A percentile compares a stretch with the other conserved stretches of the same genome.
These are phyloP conservation scores for Arion vulgaris DNA, from an alignment of 1,140 invertebrate genomes.

Conservation along the genomic window DNA sequence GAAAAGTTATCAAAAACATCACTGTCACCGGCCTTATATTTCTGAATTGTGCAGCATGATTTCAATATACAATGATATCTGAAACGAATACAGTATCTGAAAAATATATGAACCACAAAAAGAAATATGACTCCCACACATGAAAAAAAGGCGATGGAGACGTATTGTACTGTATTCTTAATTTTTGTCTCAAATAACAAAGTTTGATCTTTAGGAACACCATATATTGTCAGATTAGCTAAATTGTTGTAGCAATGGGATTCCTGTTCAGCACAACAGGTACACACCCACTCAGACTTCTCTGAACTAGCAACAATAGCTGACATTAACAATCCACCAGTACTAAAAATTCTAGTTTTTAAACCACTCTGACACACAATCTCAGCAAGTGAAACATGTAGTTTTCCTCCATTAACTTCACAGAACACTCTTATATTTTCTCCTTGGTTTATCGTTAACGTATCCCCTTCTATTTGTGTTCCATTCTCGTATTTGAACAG, in stretches of 20 bases:
- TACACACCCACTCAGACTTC: not conserved
- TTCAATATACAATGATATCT: too few species aligned
- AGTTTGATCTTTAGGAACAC: too few species aligned
- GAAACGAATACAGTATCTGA: too few species aligned
- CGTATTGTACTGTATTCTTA: too few species aligned
- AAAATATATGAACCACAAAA: too few species aligned
- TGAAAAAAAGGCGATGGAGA: too few species aligned
- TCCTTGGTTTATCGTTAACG: not conserved
- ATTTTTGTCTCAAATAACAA: too few species aligned
- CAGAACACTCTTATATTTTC: not conserved
- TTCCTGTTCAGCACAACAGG: not conserved
- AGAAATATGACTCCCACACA: too few species aligned
- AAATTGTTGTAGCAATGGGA: not conserved
- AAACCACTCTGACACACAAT: not conserved
- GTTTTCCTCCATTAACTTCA: not conserved
- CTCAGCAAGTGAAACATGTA: not conserved
- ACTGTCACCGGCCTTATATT: too few species aligned
- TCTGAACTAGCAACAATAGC: not conserved
- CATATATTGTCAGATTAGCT: too few species aligned
- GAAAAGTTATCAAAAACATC: too few species aligned
- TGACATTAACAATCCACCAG: not conserved
- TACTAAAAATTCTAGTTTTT: not conserved
- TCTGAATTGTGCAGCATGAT: too few species aligned
- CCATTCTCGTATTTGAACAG: not conserved
- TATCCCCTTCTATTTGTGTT: not conserved